Conservation (phyloP, 2,888 invertebrate species). For the Tiphia femorata region DNA sequence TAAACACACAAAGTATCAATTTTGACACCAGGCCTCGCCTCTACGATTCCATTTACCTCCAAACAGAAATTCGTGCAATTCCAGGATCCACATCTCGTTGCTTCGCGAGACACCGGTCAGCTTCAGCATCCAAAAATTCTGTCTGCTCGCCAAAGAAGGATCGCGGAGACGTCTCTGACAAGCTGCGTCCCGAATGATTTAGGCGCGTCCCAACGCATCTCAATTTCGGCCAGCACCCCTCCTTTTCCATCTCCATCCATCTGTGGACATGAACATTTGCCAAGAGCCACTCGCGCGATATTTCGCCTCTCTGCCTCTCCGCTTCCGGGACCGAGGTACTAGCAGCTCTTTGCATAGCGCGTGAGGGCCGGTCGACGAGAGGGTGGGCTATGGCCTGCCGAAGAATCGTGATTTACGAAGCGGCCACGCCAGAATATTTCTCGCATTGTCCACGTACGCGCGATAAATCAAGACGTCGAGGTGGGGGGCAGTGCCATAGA, state of each 20-base stretch:
- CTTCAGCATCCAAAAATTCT: no score
- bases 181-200: no score
- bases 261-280: constrained; percentile 34
- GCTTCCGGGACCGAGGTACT: neutral
- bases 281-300: constrained; percentile 44
- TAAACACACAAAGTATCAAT: no score
- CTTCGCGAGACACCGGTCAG: no score
- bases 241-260: constrained; percentile 8
- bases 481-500: constrained; percentile 23
- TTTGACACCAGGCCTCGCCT: no score
- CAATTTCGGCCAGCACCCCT: constrained; percentile 14
- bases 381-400: constrained; percentile 43
- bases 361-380: neutral
- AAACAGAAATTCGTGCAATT: no score
- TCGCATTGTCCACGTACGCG: constrained; percentile 62
- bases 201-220: constrained; percentile 21
- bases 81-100: no score
- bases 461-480: constrained; percentile 58
- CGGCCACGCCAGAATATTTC: constrained; percentile 62
- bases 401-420: constrained; percentile 60
- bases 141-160: no score
- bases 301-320: constrained; percentile 23
- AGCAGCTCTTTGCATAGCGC: no score
- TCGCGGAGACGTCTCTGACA: no score
- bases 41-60: no score